Evolutionary conservation across 2,797 vertebrate genomes (phyloP).

Genomic region (Poecilia wingei): DNA sequence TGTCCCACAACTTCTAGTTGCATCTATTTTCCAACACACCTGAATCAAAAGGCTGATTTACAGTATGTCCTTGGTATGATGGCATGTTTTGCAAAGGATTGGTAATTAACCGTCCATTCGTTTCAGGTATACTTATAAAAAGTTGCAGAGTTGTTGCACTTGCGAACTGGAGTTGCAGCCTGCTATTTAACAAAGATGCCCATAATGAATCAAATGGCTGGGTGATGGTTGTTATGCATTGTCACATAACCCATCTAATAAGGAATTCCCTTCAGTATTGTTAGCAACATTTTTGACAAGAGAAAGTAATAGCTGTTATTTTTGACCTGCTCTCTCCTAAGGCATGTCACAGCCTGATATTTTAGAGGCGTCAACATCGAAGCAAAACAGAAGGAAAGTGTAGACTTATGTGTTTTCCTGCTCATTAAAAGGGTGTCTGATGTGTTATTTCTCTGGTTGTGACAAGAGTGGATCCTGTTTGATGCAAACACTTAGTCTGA

Average conservation of each 20-base stretch:
- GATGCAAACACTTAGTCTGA: background rate
- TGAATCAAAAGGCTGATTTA: background rate
- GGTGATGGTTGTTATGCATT: background rate
- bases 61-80: background rate
- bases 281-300: constrained; percentile 6
- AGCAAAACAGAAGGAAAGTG: background rate
- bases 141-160: background rate
- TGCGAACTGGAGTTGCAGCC: background rate
- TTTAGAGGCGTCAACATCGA: constrained; percentile 9
- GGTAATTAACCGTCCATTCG: background rate
- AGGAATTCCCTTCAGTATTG: background rate
- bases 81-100: background rate
- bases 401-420: constrained; percentile 9
- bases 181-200: background rate
- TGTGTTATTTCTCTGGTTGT: background rate
- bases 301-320: constrained; percentile 1
- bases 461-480: background rate
- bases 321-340: constrained; percentile 3
- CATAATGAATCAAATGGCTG: background rate
- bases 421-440: background rate
- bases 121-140: background rate
- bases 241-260: background rate
- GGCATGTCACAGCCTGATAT: constrained; percentile 1
- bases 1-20: background rate
- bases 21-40: background rate